Evolutionary conservation across 1,140 invertebrate genomes (phyloP), one percentile per base, ranked within the genome.

Genomic region (Drosophila burlai): DNA sequence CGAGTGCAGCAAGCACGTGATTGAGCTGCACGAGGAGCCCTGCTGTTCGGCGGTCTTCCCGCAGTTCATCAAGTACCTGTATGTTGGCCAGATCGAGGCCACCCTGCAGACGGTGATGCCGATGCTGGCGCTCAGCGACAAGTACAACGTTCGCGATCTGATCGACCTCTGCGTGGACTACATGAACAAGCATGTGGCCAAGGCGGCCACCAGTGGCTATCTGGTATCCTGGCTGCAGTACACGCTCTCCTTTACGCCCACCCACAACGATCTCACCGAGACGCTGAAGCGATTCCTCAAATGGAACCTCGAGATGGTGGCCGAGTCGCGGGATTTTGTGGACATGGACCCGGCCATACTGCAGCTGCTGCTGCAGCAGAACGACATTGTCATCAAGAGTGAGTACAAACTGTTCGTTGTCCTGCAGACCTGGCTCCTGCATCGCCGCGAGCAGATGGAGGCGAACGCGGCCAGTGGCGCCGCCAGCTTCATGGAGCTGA

Each of bases 81-180:
- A 99, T 93, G 98, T 98, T 3, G 98, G 98, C 21, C 95, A 97
- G 93, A 97, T 99, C 76, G 94, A 96, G 80, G 96, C 99, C 75
- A 97, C 96, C 36, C 95, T 98, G 83, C 94, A 95, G 42, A 96
- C 96, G 61, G 97, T 98, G 26, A 94, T 98, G 92, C 96, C 97
- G 15, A 95, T 99, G 72, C 93, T 99, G 34, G 97, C 96, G 7
- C 93, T 99, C 42, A 97, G 97, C 36, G 98, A 99, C 93, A 99
- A 99, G 93, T 99, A 99, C 93, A 98, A 98, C 94, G 97, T 99
- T 7, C 96, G 96, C 94, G 97, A 98, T 94, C 94, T 99, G 79
- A 96, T 97, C 67, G 94, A 94, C 6, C 93, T 98, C 16, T 98
- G 98, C 91, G 94, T 97, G 31, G 94, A 96, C 54, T 99, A 98